phyloP scores from a whole-genome alignment of 2,797 vertebrate genomes.

The Merluccius polli region DNA sequence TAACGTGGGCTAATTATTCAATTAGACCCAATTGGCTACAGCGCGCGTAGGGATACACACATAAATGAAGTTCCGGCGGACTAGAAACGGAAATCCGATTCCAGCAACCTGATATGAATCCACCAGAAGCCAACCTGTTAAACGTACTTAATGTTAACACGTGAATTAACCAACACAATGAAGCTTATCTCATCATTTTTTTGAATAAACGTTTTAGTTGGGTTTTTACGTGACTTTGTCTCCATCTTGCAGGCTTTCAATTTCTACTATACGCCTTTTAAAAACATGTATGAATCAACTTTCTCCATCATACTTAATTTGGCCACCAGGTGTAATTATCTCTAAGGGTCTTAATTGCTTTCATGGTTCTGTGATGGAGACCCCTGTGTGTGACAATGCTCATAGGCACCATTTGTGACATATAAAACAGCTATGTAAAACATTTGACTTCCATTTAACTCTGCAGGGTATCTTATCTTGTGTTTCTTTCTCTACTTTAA shows the following conservation, averaged over 20 bases:
- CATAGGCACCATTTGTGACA: too few relatives aligned
- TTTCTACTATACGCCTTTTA: too few relatives aligned
- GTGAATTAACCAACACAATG: neutral
- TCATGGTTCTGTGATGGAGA: neutral
- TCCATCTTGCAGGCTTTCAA: neutral
- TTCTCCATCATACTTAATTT: neutral
- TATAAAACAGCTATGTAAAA: too few relatives aligned
- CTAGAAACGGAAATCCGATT: slow-evolving; percentile 54
- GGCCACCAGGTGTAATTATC: slow-evolving; percentile 1
- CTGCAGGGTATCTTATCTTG: neutral
- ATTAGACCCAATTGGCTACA: neutral
- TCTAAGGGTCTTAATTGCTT: neutral
- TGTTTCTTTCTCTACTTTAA: neutral
- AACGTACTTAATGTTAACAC: neutral
- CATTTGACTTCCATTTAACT: neutral
- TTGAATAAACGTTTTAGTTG: too few relatives aligned
- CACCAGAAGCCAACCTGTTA: neutral
- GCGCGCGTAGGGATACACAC: slow-evolving; percentile 64
- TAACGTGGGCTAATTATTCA: neutral
- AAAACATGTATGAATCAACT: too few relatives aligned
- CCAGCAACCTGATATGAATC: neutral
- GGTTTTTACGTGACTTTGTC: neutral
- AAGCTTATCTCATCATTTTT: neutral
- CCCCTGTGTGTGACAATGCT: neutral
- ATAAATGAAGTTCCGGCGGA: slow-evolving; percentile 60